Evolutionary conservation across 2,797 vertebrate species (phyloP), one percentile per base, ranked within the genome.

Genomic region (Botia kubotai): DNA sequence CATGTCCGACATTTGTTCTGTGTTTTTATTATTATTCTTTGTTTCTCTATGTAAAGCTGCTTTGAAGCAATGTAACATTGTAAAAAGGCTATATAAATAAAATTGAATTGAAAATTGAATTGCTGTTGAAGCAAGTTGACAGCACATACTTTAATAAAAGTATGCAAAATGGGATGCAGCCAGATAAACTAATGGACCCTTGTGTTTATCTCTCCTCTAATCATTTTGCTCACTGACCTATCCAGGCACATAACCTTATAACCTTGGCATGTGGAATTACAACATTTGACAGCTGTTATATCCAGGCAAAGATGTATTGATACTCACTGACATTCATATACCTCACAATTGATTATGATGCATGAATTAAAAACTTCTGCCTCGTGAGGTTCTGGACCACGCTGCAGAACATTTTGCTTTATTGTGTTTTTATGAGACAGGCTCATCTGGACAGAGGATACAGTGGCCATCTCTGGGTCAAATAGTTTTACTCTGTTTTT

Each of bases 291-390:
- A 67, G 21, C 17, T 46, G 46, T 63, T 48, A 55, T 26, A 43
- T 21, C 23, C 71, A 29, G 57, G 13, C 43, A 60, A 43, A 60
- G 52, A 76, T 77, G 75, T 76, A 85, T 75, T 63, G 82, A 90
- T 88, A 82, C 84, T 82, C 82, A 78, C 75, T 69, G 77, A 86
- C 85, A 85, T 89, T 89, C 82, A 81, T 84, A 86, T 87, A 85
- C 86, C 81, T 90, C 88, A 84, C 55, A 66, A 52, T 48, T 85
- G 55, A 83, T 86, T 81, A 83, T 79, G 78, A 50, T 43, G 17
- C 58, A 16, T 17, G 63, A 74, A 74, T 80, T 71, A 67, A 76
- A 82, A 65, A 76, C 69, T 62, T 72, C 13, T 62, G 14, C 26
- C 29, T 75, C 33, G n/a, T 75, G 73, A 74, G 76, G 73, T 69